Percentiles rank a stretch among this genome's conserved stretches.
Conservation (phyloP, 2,888 invertebrate genomes). For the Geophilus truncorum region DNA sequence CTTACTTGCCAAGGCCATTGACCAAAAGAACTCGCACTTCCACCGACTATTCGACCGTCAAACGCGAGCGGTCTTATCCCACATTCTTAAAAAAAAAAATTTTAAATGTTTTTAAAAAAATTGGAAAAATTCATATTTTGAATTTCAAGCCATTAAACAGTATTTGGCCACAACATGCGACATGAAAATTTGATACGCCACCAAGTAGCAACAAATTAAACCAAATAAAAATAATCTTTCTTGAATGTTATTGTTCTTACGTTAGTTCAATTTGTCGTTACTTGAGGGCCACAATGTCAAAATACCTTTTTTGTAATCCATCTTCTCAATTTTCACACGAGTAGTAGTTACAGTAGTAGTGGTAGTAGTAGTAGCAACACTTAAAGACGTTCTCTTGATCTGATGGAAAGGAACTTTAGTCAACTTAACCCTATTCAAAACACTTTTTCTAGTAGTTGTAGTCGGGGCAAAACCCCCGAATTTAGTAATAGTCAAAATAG, state of each 20-base stretch:
- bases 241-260: too few relatives aligned
- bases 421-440: background rate
- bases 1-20: slow-evolving; percentile 80
- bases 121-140: background rate
- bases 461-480: background rate
- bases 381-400: background rate
- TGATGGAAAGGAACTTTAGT: slow-evolving; percentile 7
- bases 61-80: slow-evolving; percentile 71
- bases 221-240: too few relatives aligned
- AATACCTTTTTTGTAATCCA: background rate
- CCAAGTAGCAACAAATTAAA: too few relatives aligned
- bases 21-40: slow-evolving; percentile 77
- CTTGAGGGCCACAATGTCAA: background rate
- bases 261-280: too few relatives aligned
- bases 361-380: too few relatives aligned
- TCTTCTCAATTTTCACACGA: background rate
- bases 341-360: background rate
- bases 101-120: too few relatives aligned
- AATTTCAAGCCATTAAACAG: too few relatives aligned
- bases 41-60: slow-evolving; percentile 77
- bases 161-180: too few relatives aligned
- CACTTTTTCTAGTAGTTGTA: background rate
- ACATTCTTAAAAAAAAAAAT: slow-evolving; percentile 60
- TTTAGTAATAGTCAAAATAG: background rate
- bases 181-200: too few relatives aligned